Evolutionary conservation across 2,888 invertebrate genomes (phyloP), one percentile per base, ranked within the genome.

Genomic region (Tetragnatha montana): DNA sequence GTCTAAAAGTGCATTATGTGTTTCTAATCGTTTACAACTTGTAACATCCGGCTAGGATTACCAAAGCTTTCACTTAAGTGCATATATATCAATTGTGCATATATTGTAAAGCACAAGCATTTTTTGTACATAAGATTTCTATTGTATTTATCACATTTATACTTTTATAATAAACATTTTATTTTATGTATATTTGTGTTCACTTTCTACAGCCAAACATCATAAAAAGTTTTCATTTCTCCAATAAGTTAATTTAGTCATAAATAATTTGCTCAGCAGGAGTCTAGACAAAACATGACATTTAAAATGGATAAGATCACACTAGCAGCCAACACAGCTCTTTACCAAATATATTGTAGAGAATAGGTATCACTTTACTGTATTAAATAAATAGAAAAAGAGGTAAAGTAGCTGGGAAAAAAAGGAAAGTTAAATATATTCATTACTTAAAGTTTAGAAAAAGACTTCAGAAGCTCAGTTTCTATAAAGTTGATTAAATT

Each of bases 1-100:
- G 14, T 78, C 22, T 78, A 21, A 60, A 60, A 60, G 60, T 78
- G 19, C 47, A 49, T 50, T 71, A 8, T 81, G 70, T 50, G 50
- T 81, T 81, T 73, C 68, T 75, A 19, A 12, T 75, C 19, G 7
- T 69, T 84, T 84, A 17, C 70, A 47, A 71, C 17, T 22, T 71
- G 76, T 70, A 71, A 51, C 78, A 85, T 85, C 81, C 89, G 85
- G 89, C 89, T 89, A 89, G 85, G 76, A 71, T 89, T 69, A 89
- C 89, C 89, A 89, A 89, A 89, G 89, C 85, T 51, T 14, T 19
- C 68, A 35, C 68, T n/a, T 80, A 60, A 70, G 17, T 68, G 49
- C 47, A 69, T 60, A 75, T 60, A 75, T 22, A n/a, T 17, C 70
- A 17, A 35, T 50, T 21, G 10, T 51, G 47, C 69, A 79, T 70